A percentile compares a stretch with the other conserved stretches of the same genome.
Evolutionary conservation across 2,888 invertebrate species (phyloP).

Genomic region (Auanema sp.): DNA sequence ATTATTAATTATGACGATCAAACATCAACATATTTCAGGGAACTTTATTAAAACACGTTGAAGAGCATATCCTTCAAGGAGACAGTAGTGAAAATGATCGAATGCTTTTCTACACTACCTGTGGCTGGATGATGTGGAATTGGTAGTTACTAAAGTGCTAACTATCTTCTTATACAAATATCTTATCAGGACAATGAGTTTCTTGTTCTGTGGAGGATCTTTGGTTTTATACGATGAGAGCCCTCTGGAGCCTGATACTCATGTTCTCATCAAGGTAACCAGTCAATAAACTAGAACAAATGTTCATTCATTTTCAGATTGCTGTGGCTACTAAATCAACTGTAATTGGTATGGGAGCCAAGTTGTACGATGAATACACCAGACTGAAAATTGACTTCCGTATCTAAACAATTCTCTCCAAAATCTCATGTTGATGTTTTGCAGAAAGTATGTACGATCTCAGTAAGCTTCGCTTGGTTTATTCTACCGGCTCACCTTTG

Average conservation of each 20-base stretch:
- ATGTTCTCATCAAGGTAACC: constrained; percentile 68
- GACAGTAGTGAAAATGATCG: constrained; percentile 67
- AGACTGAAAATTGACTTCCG: constrained; percentile 62
- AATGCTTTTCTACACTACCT: constrained; percentile 71
- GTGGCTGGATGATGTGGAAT: constrained; percentile 74
- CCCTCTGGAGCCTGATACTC: constrained; percentile 68
- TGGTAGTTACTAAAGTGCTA: too few species aligned
- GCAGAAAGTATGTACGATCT: constrained; percentile 67
- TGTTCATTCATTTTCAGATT: constrained; percentile 20
- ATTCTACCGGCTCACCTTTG: constrained; percentile 66
- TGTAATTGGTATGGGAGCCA: constrained; percentile 70
- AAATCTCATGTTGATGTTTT: constrained; percentile 21
- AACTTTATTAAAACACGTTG: constrained; percentile 70
- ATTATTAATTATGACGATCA: not conserved
- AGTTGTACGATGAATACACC: constrained; percentile 69
- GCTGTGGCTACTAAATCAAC: constrained; percentile 65
- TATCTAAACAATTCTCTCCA: constrained; percentile 23
- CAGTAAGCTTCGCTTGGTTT: constrained; percentile 67
- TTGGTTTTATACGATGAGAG: constrained; percentile 71
- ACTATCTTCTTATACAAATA: constrained; percentile 5
- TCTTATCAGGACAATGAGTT: constrained; percentile 64
- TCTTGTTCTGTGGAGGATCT: constrained; percentile 60
- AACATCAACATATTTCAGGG: constrained; percentile 65
- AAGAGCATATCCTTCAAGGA: constrained; percentile 70
- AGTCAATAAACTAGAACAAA: constrained; percentile 49